Conservation (phyloP, 92 coral and sea anemone species). For the Diadumene lineata region DNA sequence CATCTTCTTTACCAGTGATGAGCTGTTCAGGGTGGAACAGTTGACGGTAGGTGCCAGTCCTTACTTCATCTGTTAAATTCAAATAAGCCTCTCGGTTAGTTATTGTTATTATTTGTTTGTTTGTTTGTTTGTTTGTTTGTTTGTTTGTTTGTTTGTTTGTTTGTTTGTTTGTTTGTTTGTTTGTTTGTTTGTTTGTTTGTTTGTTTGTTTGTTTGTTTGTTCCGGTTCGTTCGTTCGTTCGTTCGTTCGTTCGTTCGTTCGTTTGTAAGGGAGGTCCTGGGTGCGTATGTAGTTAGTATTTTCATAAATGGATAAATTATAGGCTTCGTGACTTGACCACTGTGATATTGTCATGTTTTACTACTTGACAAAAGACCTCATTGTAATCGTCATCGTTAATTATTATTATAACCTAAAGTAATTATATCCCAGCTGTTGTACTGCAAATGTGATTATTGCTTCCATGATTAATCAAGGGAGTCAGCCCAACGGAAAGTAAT, state of each 20-base stretch:
- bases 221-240: neutral
- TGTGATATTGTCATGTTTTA: neutral
- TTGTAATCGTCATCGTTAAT: neutral
- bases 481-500: neutral
- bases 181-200: neutral
- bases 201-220: neutral
- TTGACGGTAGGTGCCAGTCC: conserved; percentile 57
- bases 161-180: neutral
- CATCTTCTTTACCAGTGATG: conserved; percentile 82
- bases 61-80: conserved; percentile 52
- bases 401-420: neutral
- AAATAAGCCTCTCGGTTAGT: neutral
- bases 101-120: neutral
- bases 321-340: neutral
- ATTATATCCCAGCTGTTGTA: neutral
- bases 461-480: neutral
- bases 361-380: neutral
- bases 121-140: neutral
- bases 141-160: neutral
- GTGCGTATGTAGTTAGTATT: no score
- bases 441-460: neutral
- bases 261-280: no score
- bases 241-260: neutral
- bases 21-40: conserved; percentile 81
- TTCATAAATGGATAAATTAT: no score